phyloP scores from a whole-genome alignment of 2,113 vertebrate genomes.

The Anolis carolinensis region DNA sequence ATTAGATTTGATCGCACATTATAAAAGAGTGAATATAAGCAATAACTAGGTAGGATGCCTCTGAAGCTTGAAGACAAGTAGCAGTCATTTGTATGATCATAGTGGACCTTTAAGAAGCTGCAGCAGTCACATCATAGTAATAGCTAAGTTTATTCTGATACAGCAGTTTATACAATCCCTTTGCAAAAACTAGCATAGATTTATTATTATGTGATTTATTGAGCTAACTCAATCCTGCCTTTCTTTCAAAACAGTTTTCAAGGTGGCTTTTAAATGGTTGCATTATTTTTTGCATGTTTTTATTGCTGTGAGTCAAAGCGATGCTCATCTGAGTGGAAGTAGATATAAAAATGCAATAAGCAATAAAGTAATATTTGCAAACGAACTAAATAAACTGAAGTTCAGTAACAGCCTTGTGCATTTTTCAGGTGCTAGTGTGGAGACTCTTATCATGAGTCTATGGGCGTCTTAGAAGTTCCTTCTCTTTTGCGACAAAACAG shows the following conservation, averaged over 20 bases:
- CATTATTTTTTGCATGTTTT: not conserved
- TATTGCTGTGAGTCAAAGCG: not conserved
- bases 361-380: not conserved
- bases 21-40: too few species aligned
- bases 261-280: not conserved
- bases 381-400: not conserved
- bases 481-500: not conserved
- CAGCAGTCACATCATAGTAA: not conserved
- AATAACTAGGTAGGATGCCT: too few species aligned
- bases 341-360: not conserved
- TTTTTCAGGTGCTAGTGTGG: not conserved
- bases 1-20: too few species aligned
- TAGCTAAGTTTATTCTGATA: not conserved
- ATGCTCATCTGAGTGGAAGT: not conserved
- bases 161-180: not conserved
- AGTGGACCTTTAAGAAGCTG: not conserved
- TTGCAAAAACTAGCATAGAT: not conserved
- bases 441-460: not conserved
- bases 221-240: too few species aligned
- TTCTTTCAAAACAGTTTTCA: too few species aligned
- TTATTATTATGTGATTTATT: not conserved
- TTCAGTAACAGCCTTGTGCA: not conserved
- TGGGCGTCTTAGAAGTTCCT: not conserved
- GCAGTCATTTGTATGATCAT: not conserved
- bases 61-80: not conserved